Conservation (phyloP, 1,140 invertebrate species). For the Battus philenor region DNA sequence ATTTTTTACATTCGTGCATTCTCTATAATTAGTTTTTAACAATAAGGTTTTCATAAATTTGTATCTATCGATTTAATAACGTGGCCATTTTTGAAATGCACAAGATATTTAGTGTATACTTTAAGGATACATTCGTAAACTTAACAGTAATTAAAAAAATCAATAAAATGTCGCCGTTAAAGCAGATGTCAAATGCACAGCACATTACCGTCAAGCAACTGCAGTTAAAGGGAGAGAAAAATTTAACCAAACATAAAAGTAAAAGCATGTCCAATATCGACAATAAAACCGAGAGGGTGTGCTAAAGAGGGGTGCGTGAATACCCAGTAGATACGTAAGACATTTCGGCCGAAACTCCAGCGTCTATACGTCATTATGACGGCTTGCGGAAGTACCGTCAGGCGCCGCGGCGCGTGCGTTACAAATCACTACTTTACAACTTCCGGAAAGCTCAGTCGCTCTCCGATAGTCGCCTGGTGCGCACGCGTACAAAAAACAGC, state of each 20-base stretch:
- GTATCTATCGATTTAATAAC: too few species aligned
- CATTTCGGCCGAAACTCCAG: slow-evolving; percentile 36
- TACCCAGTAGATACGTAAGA: slow-evolving; percentile 28
- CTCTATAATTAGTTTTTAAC: too few species aligned
- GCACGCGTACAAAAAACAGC: slow-evolving; percentile 50
- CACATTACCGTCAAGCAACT: slow-evolving; percentile 17
- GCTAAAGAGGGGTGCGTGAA: slow-evolving; percentile 22
- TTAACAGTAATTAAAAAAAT: slow-evolving; percentile 9
- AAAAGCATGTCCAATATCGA: slow-evolving; percentile 34
- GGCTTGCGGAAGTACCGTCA: slow-evolving; percentile 54
- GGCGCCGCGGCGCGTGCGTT: slow-evolving; percentile 70
- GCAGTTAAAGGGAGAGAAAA: slow-evolving; percentile 26
- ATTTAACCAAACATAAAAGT: slow-evolving; percentile 61
- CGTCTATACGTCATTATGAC: slow-evolving; percentile 55
- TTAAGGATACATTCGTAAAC: too few species aligned
- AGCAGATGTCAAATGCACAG: slow-evolving; percentile 10
- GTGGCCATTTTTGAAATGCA: too few species aligned
- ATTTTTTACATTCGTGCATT: too few species aligned
- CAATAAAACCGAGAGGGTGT: slow-evolving; percentile 36
- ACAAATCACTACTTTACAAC: slow-evolving; percentile 75
- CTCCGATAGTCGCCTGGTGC: slow-evolving; percentile 30
- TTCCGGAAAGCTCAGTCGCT: slow-evolving; percentile 52
- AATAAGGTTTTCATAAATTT: too few species aligned
- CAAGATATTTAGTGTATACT: too few species aligned
- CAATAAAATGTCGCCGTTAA: slow-evolving; percentile 8